These are phyloP conservation scores for Hypselothyrea guttata DNA, from an alignment of 2,888 invertebrate species.

Conservation along the genomic window DNA sequence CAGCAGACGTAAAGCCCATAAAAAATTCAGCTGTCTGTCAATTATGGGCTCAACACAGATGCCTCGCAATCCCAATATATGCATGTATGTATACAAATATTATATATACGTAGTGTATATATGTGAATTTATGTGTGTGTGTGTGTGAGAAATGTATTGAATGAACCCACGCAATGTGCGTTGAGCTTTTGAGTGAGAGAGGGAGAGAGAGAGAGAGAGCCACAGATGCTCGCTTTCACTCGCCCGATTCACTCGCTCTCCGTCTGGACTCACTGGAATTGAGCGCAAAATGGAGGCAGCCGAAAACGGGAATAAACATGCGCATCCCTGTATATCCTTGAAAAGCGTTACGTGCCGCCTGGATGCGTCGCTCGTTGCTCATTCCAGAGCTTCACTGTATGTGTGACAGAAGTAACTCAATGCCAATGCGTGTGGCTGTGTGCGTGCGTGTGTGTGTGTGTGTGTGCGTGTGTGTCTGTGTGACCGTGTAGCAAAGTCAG, in stretches of 20 bases:
- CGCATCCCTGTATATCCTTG: conserved; percentile 73
- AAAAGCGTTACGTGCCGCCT: conserved; percentile 50
- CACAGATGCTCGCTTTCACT: conserved; percentile 11
- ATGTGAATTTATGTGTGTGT: background rate
- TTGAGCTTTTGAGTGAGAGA: conserved; percentile 64
- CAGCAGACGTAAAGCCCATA: conserved; percentile 55
- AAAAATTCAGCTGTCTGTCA: conserved; percentile 69
- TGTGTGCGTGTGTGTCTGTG: background rate
- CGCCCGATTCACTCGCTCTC: conserved; percentile 15
- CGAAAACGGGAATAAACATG: conserved; percentile 73
- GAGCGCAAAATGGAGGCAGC: conserved; percentile 55
- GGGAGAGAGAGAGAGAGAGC: no score
- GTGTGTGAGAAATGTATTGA: conserved; percentile 55
- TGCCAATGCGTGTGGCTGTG: conserved; percentile 34
- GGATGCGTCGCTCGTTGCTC: conserved; percentile 48
- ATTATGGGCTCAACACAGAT: conserved; percentile 57
- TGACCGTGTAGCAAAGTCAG: conserved; percentile 41
- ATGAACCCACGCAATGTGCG: conserved; percentile 55
- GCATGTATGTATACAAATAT: conserved; percentile 1
- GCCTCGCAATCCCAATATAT: conserved; percentile 30
- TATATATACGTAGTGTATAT: conserved; percentile 3
- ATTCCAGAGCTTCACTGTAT: conserved; percentile 60
- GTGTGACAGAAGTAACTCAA: conserved; percentile 54
- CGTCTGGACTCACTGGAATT: conserved; percentile 54
- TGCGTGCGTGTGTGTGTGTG: background rate